phyloP scores from a whole-genome alignment of 37 sponge, comb jelly and placozoan genomes.

The Ephydatia muelleri region DNA sequence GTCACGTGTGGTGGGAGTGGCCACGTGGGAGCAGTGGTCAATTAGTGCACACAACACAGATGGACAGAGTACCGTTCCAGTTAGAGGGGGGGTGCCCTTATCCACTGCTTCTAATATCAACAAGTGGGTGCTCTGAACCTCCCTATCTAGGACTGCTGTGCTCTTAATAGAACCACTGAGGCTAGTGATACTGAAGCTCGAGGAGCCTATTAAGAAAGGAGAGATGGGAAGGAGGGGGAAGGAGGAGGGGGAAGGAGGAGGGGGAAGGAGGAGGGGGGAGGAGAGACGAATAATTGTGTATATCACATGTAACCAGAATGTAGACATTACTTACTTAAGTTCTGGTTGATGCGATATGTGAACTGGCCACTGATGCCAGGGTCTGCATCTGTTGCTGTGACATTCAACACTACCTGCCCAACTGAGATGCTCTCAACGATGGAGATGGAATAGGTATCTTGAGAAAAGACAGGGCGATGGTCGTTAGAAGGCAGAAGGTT shows the following conservation, averaged over 20 bases:
- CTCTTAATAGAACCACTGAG: background rate
- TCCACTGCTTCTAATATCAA: slow-evolving; percentile 52
- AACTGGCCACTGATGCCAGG: slow-evolving; percentile 45
- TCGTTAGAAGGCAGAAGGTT: slow-evolving; percentile 40
- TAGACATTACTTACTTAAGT: slow-evolving; percentile 1
- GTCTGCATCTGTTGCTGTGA: slow-evolving; percentile 44
- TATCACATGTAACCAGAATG: background rate
- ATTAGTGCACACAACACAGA: background rate
- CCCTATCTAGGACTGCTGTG: background rate
- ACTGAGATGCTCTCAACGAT: slow-evolving; percentile 36
- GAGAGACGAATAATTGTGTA: background rate
- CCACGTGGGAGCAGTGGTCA: background rate
- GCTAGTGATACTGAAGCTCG: background rate
- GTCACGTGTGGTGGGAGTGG: background rate
- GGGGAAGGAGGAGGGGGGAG: background rate
- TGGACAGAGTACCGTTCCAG: background rate
- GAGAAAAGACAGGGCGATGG: slow-evolving; percentile 42
- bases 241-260: background rate
- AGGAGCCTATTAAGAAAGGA: background rate
- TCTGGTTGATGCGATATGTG: slow-evolving; percentile 29
- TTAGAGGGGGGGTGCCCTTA: slow-evolving; percentile 26
- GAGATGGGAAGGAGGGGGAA: background rate
- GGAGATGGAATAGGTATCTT: slow-evolving; percentile 1
- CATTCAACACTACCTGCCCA: slow-evolving; percentile 10
- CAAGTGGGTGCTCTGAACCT: background rate